phyloP scores from a whole-genome alignment of 2,888 invertebrate species.

The Furcula furcula region DNA sequence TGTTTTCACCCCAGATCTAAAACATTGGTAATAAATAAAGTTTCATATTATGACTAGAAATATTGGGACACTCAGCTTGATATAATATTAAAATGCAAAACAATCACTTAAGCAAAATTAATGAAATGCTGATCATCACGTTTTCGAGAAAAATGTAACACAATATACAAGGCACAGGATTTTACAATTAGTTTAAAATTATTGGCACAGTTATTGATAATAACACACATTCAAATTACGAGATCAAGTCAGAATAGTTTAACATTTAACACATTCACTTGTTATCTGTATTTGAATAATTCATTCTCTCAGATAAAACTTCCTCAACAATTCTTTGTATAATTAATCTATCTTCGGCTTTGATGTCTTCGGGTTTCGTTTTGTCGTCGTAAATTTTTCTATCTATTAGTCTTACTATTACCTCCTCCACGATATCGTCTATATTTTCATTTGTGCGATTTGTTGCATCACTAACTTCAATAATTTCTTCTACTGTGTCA shows the following conservation, averaged over 20 bases:
- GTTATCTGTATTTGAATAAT: conserved; percentile 50
- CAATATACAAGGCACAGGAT: conserved; percentile 17
- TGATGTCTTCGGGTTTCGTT: conserved; percentile 73
- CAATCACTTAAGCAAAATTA: conserved; percentile 11
- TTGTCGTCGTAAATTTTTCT: conserved; percentile 79
- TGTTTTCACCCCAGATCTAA: too few species aligned
- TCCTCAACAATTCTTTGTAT: conserved; percentile 77
- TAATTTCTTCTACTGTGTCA: conserved; percentile 17
- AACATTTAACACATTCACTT: conserved; percentile 14
- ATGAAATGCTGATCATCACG: conserved; percentile 19
- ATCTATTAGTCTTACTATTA: conserved; percentile 67
- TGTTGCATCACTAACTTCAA: conserved; percentile 24
- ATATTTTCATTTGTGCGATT: conserved; percentile 58
- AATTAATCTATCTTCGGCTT: conserved; percentile 63
- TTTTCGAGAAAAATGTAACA: conserved; percentile 2
- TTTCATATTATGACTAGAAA: conserved; percentile 21
- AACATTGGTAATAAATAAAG: background rate
- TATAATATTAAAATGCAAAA: conserved; percentile 17
- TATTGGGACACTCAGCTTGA: conserved; percentile 7
- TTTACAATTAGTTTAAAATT: conserved; percentile 4
- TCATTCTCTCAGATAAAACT: conserved; percentile 66
- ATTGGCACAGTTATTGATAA: conserved; percentile 10
- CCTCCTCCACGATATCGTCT: conserved; percentile 74
- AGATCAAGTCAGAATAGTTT: conserved; percentile 17
- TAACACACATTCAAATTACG: conserved; percentile 5